Percentiles rank a stretch among this genome's conserved stretches.
Evolutionary conservation across 1,140 invertebrate species (phyloP).

Genomic region (Dreissena polymorpha): DNA sequence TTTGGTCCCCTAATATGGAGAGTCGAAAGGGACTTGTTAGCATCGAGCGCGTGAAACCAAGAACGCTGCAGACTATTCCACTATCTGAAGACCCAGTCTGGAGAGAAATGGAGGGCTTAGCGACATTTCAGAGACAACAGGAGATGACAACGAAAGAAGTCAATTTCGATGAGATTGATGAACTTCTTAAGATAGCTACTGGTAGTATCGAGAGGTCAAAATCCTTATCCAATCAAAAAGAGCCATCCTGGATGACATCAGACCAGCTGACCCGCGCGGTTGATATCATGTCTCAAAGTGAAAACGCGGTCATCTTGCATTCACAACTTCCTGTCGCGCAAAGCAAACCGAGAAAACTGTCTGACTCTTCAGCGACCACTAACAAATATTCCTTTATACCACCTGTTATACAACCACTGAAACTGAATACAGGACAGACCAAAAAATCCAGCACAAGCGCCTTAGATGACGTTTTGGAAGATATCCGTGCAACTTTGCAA

Average conservation of each 20-base stretch:
- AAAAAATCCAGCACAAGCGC: conserved; percentile 66
- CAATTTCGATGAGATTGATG: conserved; percentile 53
- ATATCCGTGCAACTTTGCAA: conserved; percentile 69
- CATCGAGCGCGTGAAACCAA: conserved; percentile 73
- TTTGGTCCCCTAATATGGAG: conserved; percentile 75
- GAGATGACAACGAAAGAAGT: background rate
- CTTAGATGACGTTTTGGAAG: conserved; percentile 75
- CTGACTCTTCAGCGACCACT: conserved; percentile 34
- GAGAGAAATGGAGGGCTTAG: conserved; percentile 77
- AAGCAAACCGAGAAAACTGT: conserved; percentile 12
- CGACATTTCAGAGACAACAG: conserved; percentile 65
- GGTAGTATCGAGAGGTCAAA: conserved; percentile 23
- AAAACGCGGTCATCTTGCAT: background rate
- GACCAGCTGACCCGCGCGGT: background rate
- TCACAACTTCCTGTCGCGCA: conserved; percentile 14
- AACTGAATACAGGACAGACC: conserved; percentile 59
- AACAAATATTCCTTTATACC: conserved; percentile 59
- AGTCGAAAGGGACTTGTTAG: conserved; percentile 74
- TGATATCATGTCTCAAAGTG: background rate
- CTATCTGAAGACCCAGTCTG: conserved; percentile 76
- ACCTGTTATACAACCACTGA: conserved; percentile 71
- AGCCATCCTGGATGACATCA: background rate
- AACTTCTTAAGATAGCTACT: conserved; percentile 42
- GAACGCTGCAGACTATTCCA: conserved; percentile 75
- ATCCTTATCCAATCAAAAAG: conserved; percentile 2